A percentile compares a stretch with the other conserved stretches of the same genome.
Evolutionary conservation across 2,797 vertebrate genomes (phyloP).

Genomic region (Notolabrus celidotus): DNA sequence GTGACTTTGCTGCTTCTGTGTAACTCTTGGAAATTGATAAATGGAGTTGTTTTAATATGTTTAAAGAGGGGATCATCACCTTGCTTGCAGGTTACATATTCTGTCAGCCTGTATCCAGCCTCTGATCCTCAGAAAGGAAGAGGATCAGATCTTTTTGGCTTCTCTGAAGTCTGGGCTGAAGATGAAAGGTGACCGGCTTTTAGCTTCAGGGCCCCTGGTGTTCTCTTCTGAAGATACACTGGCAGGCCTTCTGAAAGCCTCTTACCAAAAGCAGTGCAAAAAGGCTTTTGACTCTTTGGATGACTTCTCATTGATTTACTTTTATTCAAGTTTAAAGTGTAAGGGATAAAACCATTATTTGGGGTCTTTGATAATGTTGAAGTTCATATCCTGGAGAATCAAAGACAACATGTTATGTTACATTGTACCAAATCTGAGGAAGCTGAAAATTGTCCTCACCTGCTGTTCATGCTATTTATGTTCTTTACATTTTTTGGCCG

Average conservation of each 20-base stretch:
- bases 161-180: slow-evolving; percentile 32
- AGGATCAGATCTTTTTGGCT: background rate
- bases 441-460: no score
- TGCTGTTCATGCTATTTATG: no score
- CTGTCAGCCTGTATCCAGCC: background rate
- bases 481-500: no score
- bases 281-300: background rate
- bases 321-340: background rate
- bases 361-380: no score
- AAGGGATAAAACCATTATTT: background rate
- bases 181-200: slow-evolving; percentile 39
- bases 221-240: background rate
- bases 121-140: slow-evolving; percentile 28
- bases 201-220: slow-evolving; percentile 19
- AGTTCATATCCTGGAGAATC: no score
- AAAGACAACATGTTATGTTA: no score
- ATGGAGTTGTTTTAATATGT: background rate
- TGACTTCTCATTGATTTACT: background rate
- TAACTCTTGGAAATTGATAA: background rate
- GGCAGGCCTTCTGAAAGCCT: slow-evolving; percentile 26
- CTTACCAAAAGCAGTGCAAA: slow-evolving; percentile 8
- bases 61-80: background rate
- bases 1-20: background rate
- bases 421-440: no score
- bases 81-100: slow-evolving; percentile 4